phyloP scores from a whole-genome alignment of 2,113 vertebrate genomes.

The Oplegnathus fasciatus region DNA sequence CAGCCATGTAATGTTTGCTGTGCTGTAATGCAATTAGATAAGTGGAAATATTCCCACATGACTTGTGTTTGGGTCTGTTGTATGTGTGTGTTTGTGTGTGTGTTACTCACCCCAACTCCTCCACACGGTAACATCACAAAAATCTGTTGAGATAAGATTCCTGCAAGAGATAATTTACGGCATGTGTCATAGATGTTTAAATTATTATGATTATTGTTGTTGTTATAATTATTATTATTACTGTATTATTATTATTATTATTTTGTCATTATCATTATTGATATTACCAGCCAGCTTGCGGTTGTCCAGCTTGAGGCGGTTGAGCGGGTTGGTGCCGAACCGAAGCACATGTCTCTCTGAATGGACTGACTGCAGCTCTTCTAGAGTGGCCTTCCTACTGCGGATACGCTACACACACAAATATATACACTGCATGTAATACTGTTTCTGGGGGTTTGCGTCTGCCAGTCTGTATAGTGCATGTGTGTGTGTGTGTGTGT shows the following conservation, averaged over 20 bases:
- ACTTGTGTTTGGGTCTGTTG: slow-evolving; percentile 39
- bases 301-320: slow-evolving; percentile 91
- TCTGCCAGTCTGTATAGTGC: not conserved
- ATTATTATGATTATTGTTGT: not conserved
- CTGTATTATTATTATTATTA: not conserved
- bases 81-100: not conserved
- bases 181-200: not conserved
- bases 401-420: slow-evolving; percentile 83
- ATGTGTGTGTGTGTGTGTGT: not conserved
- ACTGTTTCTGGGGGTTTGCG: not conserved
- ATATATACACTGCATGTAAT: not conserved
- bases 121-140: slow-evolving; percentile 94
- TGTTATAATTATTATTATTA: not conserved
- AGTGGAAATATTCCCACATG: slow-evolving; percentile 67
- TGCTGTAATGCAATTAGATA: slow-evolving; percentile 70
- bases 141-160: slow-evolving; percentile 89
- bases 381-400: slow-evolving; percentile 90
- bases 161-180: slow-evolving; percentile 75
- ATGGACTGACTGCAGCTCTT: slow-evolving; percentile 92
- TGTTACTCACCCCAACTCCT: slow-evolving; percentile 92
- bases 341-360: slow-evolving; percentile 88
- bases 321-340: slow-evolving; percentile 91
- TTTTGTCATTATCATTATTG: not conserved
- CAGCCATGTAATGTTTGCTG: slow-evolving; percentile 69
- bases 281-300: slow-evolving; percentile 89